These are phyloP conservation scores for Uropsilus gracilis DNA, from an alignment of 2,113 vertebrate species.

Conservation along the genomic window DNA sequence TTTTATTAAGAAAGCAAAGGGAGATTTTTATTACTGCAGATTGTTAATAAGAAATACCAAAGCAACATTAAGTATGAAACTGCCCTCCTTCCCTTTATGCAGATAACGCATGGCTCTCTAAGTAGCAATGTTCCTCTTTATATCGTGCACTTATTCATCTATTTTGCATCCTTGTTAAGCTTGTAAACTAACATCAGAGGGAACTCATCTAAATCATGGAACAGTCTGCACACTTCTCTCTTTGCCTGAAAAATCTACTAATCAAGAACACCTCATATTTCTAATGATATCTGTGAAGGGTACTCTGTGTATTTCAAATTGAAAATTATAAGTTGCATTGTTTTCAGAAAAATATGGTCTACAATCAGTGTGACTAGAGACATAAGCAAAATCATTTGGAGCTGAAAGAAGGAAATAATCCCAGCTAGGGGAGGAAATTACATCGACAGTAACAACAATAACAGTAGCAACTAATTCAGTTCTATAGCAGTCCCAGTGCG, in stretches of 20 bases:
- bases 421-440: slow-evolving; percentile 14
- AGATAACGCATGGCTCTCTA: not conserved
- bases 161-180: not conserved
- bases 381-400: slow-evolving; percentile 8
- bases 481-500: not conserved
- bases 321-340: slow-evolving; percentile 23
- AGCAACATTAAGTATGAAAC: not conserved
- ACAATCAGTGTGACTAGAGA: not conserved
- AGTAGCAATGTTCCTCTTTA: not conserved
- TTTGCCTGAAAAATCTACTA: not conserved
- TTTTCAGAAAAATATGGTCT: not conserved
- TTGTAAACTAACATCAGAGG: not conserved
- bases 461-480: not conserved
- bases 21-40: not conserved
- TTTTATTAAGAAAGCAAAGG: not conserved
- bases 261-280: not conserved
- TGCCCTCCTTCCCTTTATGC: not conserved
- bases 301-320: not conserved
- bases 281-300: not conserved
- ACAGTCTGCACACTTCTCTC: not conserved
- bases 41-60: not conserved
- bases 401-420: slow-evolving; percentile 32
- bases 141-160: not conserved
- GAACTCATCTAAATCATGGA: not conserved
- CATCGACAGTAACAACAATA: slow-evolving; percentile 27